These are phyloP conservation scores for Drosophila guanche DNA, from an alignment of 1,140 invertebrate species.

Conservation along the genomic window DNA sequence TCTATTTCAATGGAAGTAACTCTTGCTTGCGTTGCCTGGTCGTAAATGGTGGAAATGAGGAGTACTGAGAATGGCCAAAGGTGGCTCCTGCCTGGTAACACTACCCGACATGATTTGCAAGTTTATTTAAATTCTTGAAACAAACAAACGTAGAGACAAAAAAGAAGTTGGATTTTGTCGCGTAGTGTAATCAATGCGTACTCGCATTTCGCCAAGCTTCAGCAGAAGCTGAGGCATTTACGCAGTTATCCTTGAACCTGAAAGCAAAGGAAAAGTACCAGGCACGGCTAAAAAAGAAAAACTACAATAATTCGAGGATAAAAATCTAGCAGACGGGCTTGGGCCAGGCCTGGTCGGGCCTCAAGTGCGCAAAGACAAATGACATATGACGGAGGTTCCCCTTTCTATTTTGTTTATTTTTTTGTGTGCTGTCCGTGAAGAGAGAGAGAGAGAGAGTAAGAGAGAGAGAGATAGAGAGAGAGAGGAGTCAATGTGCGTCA, in stretches of 20 bases:
- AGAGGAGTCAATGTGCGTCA: constrained; percentile 59
- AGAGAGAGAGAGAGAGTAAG: background rate
- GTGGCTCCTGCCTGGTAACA: too few relatives aligned
- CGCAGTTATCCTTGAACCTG: constrained; percentile 58
- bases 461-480: background rate
- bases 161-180: too few relatives aligned
- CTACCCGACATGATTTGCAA: too few relatives aligned
- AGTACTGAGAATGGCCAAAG: too few relatives aligned
- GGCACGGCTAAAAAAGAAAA: constrained; percentile 4
- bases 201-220: too few relatives aligned
- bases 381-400: constrained; percentile 53
- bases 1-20: too few relatives aligned
- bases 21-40: too few relatives aligned
- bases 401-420: constrained; percentile 17
- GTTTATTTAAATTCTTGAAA: too few relatives aligned
- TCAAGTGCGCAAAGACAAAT: constrained; percentile 63
- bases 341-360: background rate
- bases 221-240: too few relatives aligned
- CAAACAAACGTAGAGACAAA: too few relatives aligned
- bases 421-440: background rate
- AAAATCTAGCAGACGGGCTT: constrained; percentile 63
- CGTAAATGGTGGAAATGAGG: too few relatives aligned
- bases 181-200: too few relatives aligned
- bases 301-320: constrained; percentile 64
- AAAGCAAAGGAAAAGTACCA: constrained; percentile 52